Evolutionary conservation across 2,888 invertebrate species (phyloP), one percentile per base, ranked within the genome.

Genomic region (Itoplectis maculator): DNA sequence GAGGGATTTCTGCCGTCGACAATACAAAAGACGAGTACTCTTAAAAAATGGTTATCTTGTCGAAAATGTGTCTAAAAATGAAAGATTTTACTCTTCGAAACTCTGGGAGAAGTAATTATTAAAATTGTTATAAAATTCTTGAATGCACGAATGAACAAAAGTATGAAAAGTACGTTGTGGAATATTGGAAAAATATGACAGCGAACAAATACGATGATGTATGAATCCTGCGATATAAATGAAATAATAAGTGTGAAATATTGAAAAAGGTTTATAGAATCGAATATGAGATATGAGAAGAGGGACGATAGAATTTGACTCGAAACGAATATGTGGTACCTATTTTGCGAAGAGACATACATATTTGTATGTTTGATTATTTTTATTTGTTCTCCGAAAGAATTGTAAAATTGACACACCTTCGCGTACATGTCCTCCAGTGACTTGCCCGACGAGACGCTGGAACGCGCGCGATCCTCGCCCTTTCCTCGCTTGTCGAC

Each of bases 371-470:
- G n/a, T n/a, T n/a, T n/a, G n/a, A n/a, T n/a, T n/a, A n/a, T n/a
- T n/a, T n/a, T n/a, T n/a, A n/a, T n/a, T n/a, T n/a, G n/a, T n/a
- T n/a, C n/a, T n/a, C n/a, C n/a, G n/a, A n/a, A n/a, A n/a, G n/a
- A n/a, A n/a, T n/a, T n/a, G n/a, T n/a, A n/a, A n/a, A n/a, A n/a
- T n/a, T n/a, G n/a, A n/a, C n/a, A n/a, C n/a, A n/a, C 97, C 94
- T 97, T 98, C 1, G 97, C 97, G 92, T 98, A 98, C 96, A 98
- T 96, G 88, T 97, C 97, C 88, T 97, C 97, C n/a, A 97, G 93
- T 86, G 96, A 96, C 84, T 95, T 95, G 0, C 91, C 88, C 61
- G 89, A 84, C 6, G 89, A 77, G 15, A 89, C 75, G 59, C 84
- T 84, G 20, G 87, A 85, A 79, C 89, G 86, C 18, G 85, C 20